Evolutionary conservation across 2,888 invertebrate species (phyloP), one percentile per base, ranked within the genome.

Genomic region (Hirtodrosophila trivittata): DNA sequence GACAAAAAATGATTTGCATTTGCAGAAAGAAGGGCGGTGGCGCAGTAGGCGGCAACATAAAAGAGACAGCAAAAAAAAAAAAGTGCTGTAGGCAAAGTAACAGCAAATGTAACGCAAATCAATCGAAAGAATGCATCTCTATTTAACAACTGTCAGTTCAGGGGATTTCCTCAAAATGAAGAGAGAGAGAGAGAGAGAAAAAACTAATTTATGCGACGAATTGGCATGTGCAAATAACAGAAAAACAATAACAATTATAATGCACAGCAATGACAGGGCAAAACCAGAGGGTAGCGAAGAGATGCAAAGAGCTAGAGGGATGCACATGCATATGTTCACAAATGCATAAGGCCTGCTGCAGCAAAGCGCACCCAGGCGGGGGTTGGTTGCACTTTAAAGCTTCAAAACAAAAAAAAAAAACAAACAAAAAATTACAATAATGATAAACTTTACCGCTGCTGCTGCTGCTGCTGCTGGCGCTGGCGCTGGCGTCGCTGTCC

Each of bases 1-100:
- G 8, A 9, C 35, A 28, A 2, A 50, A 16, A 13, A 55, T 55
- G 39, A 56, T 56, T 49, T 49, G 56, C 56, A 49, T 41, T 39
- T 41, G 3, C 16, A 13, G 3, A 30, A 18, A 37, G 32, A n/a
- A n/a, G n/a, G n/a, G n/a, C n/a, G n/a, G n/a, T n/a, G n/a, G n/a
- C n/a, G n/a, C n/a, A n/a, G n/a, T n/a, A n/a, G n/a, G n/a, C n/a
- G n/a, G 18, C 18, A 21, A 21, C 2, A 21, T 21, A 21, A 21
- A 21, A 21, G 18, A 21, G 18, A 21, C 2, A 21, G 5, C 2
- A 21, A 21, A 5, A 21, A 21, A 5, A 21, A 21, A 21, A 21
- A 21, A 21, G n/a, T n/a, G n/a, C n/a, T n/a, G n/a, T n/a, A n/a
- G n/a, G n/a, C n/a, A 21, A 21, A 21, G 18, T 21, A 21, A 21